Conservation (phyloP, 1,140 invertebrate genomes). For the Coboldia fuscipes region DNA sequence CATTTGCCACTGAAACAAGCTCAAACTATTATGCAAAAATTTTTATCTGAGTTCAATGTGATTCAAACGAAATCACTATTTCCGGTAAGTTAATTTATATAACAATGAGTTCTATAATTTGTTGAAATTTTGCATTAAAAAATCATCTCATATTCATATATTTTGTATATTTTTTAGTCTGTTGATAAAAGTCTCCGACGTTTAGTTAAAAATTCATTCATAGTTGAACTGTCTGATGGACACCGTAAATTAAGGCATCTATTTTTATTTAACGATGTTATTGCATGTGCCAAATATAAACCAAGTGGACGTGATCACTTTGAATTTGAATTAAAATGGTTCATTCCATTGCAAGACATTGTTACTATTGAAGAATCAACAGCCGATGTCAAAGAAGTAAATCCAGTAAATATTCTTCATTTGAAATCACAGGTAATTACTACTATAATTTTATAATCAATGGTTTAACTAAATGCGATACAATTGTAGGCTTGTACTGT, state of each 20-base stretch:
- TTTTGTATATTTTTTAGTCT: conserved; percentile 27
- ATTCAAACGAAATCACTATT: conserved; percentile 68
- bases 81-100: conserved; percentile 31
- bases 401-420: conserved; percentile 60
- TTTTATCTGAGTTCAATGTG: conserved; percentile 79
- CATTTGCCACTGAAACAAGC: conserved; percentile 61
- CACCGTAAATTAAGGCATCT: conserved; percentile 78
- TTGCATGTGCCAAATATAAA: conserved; percentile 90
- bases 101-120: conserved; percentile 1
- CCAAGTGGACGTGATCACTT: conserved; percentile 65
- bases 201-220: conserved; percentile 85
- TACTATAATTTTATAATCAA: no score
- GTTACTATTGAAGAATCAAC: conserved; percentile 37
- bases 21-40: conserved; percentile 68
- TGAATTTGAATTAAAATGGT: conserved; percentile 84
- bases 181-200: conserved; percentile 60
- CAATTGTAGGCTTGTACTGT: conserved; percentile 67
- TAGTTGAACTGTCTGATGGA: conserved; percentile 73
- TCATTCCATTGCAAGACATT: conserved; percentile 61
- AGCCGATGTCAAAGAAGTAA: conserved; percentile 36
- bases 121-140: neutral
- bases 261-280: conserved; percentile 86
- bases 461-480: no score
- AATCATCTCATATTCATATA: neutral
- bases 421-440: conserved; percentile 73